Evolutionary conservation across 2,888 invertebrate species (phyloP).

Genomic region (Ochropleura plecta): DNA sequence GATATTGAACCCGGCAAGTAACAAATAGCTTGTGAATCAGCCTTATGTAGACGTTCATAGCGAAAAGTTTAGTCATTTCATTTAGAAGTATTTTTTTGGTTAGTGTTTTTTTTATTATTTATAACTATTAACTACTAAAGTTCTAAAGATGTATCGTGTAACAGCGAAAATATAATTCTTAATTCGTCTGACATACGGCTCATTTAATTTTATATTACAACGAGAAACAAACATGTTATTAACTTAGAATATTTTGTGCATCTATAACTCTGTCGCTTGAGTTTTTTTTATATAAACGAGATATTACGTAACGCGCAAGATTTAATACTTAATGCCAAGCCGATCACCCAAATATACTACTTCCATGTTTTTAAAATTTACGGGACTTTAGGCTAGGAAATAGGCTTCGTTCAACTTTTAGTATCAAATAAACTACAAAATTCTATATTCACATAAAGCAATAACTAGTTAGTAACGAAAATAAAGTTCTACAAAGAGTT

Average conservation of each 20-base stretch:
- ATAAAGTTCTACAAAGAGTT: constrained; percentile 24
- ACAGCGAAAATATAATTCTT: constrained; percentile 35
- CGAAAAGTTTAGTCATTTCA: constrained; percentile 62
- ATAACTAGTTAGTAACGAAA: constrained; percentile 47
- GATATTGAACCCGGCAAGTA: constrained; percentile 17
- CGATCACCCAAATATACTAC: not conserved
- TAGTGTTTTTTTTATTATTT: constrained; percentile 53
- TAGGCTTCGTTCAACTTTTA: not conserved
- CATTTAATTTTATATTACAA: constrained; percentile 20
- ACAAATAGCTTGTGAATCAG: not conserved
- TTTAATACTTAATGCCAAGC: constrained; percentile 4
- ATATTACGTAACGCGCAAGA: constrained; percentile 9
- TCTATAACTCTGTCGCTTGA: constrained; percentile 1
- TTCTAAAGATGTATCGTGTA: constrained; percentile 30
- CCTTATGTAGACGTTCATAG: constrained; percentile 42
- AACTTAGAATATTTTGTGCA: constrained; percentile 11
- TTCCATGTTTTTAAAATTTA: constrained; percentile 10
- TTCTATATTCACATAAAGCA: constrained; percentile 36
- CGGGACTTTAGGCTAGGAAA: not conserved
- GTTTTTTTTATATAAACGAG: constrained; percentile 4
- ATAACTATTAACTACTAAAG: constrained; percentile 35
- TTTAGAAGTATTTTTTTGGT: constrained; percentile 60
- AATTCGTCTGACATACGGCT: constrained; percentile 15
- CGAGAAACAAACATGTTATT: constrained; percentile 8
- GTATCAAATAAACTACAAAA: constrained; percentile 12